phyloP scores from a whole-genome alignment of 2,888 invertebrate species.

The Diaprepes abbreviatus region DNA sequence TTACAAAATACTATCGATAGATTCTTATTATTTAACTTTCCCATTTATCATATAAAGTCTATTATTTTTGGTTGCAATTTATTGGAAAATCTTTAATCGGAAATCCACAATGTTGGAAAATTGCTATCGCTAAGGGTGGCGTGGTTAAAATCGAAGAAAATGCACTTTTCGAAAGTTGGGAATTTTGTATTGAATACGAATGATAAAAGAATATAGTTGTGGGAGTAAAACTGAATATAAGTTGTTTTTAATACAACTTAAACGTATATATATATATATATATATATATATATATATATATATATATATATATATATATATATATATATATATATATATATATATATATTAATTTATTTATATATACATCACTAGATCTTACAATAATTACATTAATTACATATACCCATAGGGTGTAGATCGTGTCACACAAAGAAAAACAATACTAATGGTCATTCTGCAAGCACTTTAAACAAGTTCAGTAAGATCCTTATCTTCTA shows the following conservation, averaged over 20 bases:
- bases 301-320: too few species aligned
- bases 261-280: too few species aligned
- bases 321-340: too few species aligned
- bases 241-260: background rate
- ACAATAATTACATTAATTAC: too few species aligned
- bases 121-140: constrained; percentile 21
- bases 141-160: constrained; percentile 6
- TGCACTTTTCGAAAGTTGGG: constrained; percentile 14
- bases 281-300: too few species aligned
- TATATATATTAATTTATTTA: too few species aligned
- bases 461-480: too few species aligned
- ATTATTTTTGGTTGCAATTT: constrained; percentile 22
- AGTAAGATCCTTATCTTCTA: too few species aligned
- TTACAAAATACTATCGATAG: background rate
- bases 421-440: too few species aligned
- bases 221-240: constrained; percentile 2
- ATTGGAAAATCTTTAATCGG: constrained; percentile 49
- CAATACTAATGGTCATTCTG: too few species aligned
- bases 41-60: constrained; percentile 34
- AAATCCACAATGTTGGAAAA: constrained; percentile 39
- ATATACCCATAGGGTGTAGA: too few species aligned
- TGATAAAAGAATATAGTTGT: background rate
- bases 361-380: too few species aligned
- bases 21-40: background rate
- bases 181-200: background rate